Evolutionary conservation across 1,140 invertebrate genomes (phyloP).

Genomic region (Nautilus pompilius): DNA sequence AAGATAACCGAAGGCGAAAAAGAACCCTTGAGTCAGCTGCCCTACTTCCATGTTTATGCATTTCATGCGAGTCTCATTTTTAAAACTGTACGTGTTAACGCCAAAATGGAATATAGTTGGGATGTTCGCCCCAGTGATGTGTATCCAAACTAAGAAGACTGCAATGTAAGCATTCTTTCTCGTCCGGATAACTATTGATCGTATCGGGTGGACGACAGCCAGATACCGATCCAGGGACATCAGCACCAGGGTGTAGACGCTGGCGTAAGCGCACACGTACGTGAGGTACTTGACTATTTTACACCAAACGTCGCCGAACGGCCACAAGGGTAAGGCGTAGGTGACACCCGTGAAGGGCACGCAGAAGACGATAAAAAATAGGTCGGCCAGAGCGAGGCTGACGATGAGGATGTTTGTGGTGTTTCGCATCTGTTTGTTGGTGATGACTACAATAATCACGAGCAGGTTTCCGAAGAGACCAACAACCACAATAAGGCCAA

Average conservation of each 20-base stretch:
- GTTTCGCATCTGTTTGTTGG: conserved; percentile 86
- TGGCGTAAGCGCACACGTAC: conserved; percentile 83
- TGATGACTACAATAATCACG: conserved; percentile 77
- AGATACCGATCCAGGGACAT: conserved; percentile 94
- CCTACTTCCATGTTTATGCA: conserved; percentile 28
- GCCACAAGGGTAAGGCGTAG: conserved; percentile 65
- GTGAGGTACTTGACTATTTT: conserved; percentile 74
- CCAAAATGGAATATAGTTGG: conserved; percentile 78
- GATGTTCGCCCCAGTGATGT: conserved; percentile 69
- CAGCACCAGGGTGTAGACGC: conserved; percentile 89
- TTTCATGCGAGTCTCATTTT: conserved; percentile 50
- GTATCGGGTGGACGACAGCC: conserved; percentile 90
- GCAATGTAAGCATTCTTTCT: conserved; percentile 76
- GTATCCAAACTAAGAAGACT: conserved; percentile 71
- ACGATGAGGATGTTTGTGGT: conserved; percentile 89
- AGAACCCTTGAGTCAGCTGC: conserved; percentile 26
- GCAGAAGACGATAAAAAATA: conserved; percentile 93
- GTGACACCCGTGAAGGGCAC: conserved; percentile 68
- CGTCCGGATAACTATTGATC: conserved; percentile 81
- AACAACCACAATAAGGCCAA: conserved; percentile 81
- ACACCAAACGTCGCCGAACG: conserved; percentile 87
- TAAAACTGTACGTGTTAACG: conserved; percentile 61
- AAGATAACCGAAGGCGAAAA: conserved; percentile 57
- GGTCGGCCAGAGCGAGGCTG: conserved; percentile 80
- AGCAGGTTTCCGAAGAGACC: conserved; percentile 85